Conservation (phyloP, 2,797 vertebrate genomes). For the Thunnus albacares region DNA sequence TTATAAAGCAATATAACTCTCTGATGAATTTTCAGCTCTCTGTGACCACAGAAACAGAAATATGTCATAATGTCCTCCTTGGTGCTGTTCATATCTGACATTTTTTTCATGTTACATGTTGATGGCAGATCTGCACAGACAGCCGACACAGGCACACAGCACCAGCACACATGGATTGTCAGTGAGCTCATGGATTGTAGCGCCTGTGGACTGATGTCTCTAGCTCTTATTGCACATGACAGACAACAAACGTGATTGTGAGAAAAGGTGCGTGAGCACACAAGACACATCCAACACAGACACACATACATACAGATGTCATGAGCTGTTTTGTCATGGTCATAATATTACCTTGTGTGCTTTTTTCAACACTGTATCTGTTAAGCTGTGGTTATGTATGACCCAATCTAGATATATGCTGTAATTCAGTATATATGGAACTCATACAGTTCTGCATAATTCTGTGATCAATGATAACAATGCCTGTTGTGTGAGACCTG, state of each 20-base stretch:
- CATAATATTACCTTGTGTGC: neutral
- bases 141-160: conserved; percentile 47
- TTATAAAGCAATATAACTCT: too few relatives aligned
- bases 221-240: conserved; percentile 49
- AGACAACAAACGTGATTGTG: conserved; percentile 38
- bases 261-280: conserved; percentile 28
- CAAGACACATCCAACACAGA: neutral
- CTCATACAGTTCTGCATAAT: neutral
- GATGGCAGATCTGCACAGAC: conserved; percentile 51
- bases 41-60: conserved; percentile 28
- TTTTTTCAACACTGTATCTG: neutral
- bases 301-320: neutral
- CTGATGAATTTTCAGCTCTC: neutral
- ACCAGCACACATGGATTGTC: conserved; percentile 35
- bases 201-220: conserved; percentile 39
- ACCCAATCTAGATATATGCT: conserved; percentile 1
- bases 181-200: conserved; percentile 60
- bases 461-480: conserved; percentile 8
- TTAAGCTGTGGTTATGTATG: neutral
- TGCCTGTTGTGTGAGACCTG: conserved; percentile 13
- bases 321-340: neutral
- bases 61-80: conserved; percentile 33
- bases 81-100: conserved; percentile 45
- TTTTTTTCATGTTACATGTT: conserved; percentile 53
- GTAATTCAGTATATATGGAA: neutral